Conservation (phyloP, 2,113 vertebrate species). For the Lepus americanus region DNA sequence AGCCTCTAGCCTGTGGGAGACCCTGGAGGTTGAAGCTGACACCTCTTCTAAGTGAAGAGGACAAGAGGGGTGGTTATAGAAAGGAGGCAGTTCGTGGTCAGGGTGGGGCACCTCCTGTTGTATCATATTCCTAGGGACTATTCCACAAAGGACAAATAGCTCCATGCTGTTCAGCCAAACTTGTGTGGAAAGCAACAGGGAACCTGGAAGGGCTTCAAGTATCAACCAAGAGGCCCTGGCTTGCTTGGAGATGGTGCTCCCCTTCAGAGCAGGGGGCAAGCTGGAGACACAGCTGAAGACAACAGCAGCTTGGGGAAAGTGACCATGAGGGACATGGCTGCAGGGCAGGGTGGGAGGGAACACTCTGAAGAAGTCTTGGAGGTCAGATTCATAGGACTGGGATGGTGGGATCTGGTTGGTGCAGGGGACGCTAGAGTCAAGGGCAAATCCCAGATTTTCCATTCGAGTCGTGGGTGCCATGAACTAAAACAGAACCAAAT, state of each 20-base stretch:
- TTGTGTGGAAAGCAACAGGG: background rate
- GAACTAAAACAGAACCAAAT: background rate
- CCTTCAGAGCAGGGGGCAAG: fast-evolving
- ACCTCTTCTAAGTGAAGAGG: background rate
- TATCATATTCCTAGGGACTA: background rate
- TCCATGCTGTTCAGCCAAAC: background rate
- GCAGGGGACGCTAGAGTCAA: background rate
- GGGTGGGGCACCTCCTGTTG: background rate
- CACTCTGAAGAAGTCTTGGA: background rate
- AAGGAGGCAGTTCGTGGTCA: background rate
- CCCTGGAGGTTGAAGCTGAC: background rate
- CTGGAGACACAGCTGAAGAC: background rate
- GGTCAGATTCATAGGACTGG: background rate
- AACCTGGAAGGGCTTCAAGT: background rate
- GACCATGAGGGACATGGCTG: background rate
- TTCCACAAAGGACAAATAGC: background rate
- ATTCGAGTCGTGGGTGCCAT: background rate
- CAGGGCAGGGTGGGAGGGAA: background rate
- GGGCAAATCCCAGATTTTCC: background rate
- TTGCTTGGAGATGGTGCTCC: background rate
- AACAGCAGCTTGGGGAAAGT: background rate
- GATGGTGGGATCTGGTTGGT: background rate
- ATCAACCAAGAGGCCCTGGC: background rate
- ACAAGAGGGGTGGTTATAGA: background rate
- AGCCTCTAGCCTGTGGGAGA: background rate